Conservation (phyloP, 64 coral and sea anemone genomes). For the Cladopsammia gracilis region DNA sequence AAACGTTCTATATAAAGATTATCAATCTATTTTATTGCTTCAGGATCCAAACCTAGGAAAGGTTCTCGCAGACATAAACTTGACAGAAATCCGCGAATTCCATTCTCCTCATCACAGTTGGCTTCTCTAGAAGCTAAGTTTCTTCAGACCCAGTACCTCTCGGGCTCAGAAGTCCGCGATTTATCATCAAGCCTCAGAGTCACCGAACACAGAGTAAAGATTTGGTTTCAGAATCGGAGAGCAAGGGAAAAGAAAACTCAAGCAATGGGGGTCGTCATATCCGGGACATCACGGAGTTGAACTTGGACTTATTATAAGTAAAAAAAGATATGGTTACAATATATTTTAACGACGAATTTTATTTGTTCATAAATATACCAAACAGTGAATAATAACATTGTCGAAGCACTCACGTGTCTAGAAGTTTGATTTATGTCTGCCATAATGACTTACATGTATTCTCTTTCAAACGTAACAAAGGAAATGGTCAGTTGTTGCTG, state of each 20-base stretch:
- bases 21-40: not conserved
- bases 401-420: too few relatives aligned
- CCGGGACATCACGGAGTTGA: not conserved
- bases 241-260: constrained; percentile 85
- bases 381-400: too few relatives aligned
- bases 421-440: too few relatives aligned
- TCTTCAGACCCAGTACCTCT: constrained; percentile 87
- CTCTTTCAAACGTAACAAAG: too few relatives aligned
- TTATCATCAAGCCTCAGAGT: constrained; percentile 86
- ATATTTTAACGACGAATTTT: too few relatives aligned
- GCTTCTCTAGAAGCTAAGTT: constrained; percentile 87
- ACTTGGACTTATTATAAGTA: not conserved
- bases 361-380: too few relatives aligned
- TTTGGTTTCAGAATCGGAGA: constrained; percentile 96
- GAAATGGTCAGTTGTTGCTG: too few relatives aligned
- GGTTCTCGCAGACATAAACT: constrained; percentile 79
- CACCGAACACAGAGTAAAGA: constrained; percentile 93
- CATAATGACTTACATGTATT: too few relatives aligned
- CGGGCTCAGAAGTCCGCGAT: constrained; percentile 83
- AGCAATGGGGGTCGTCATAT: not conserved
- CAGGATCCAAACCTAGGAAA: constrained; percentile 85
- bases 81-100: constrained; percentile 92
- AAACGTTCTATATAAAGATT: not conserved
- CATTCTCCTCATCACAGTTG: constrained; percentile 83
- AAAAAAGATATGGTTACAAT: too few relatives aligned